Conservation (phyloP, 2,888 invertebrate species). For the Sinhomidia bicolor region DNA sequence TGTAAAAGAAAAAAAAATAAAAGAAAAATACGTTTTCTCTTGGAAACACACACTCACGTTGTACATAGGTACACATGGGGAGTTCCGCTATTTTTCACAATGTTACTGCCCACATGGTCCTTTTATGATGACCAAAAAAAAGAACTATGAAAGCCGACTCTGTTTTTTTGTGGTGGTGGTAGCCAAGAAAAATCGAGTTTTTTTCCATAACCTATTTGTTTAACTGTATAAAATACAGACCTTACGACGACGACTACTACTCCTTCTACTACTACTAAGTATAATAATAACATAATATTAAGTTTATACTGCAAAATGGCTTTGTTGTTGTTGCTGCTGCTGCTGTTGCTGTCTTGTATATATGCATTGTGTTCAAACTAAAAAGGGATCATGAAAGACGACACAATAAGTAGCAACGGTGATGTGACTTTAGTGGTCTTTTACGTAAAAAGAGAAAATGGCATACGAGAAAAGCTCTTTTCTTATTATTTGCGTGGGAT, state of each 20-base stretch:
- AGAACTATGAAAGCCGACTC: neutral
- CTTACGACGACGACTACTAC: too few species aligned
- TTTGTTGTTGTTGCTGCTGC: constrained; percentile 7
- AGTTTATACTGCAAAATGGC: neutral
- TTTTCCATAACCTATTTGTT: neutral
- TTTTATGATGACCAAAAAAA: neutral
- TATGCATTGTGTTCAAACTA: neutral
- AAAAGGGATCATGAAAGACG: neutral
- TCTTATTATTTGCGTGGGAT: neutral
- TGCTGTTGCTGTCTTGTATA: too few species aligned
- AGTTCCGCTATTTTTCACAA: neutral
- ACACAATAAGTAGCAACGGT: neutral
- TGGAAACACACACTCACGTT: neutral
- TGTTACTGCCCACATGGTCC: neutral
- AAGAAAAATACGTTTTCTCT: neutral
- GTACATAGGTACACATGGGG: too few species aligned
- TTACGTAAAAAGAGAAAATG: neutral
- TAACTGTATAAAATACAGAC: neutral
- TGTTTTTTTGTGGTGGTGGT: neutral
- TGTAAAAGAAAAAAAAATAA: neutral
- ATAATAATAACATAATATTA: neutral
- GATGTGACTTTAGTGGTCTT: neutral
- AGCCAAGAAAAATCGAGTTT: neutral
- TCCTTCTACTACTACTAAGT: too few species aligned
- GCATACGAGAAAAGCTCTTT: neutral